Evolutionary conservation across 2,113 vertebrate species (phyloP), one percentile per base, ranked within the genome.

Genomic region (Catagonus wagneri): DNA sequence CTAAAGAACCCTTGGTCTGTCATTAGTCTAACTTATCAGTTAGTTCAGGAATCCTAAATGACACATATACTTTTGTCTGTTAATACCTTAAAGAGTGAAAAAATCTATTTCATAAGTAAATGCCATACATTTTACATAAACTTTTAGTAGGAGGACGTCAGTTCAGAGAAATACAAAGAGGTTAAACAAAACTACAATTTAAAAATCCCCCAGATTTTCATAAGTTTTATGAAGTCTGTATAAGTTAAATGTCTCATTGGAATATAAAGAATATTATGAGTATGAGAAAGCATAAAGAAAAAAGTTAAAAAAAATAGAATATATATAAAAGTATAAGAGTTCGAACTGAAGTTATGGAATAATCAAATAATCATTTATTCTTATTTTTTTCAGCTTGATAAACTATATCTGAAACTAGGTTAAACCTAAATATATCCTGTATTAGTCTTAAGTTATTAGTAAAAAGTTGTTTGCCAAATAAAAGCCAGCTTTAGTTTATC

Each of bases 391-490:
- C 27, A 80, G 22, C 5, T 85, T 6, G 58, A 11, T 69, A 69
- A 83, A 88, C 65, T 69, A 1, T 74, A 36, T 36, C 50, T 10
- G 92, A 83, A 69, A 88, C 50, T 58, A 15, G n/a, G n/a, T n/a
- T n/a, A n/a, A n/a, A n/a, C n/a, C n/a, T n/a, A n/a, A n/a, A n/a
- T n/a, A n/a, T 58, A 29, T 50, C 27, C 17, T 79, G 54, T 27
- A 12, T 83, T 96, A 74, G n/a, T 95, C 25, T 93, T 93, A 20
- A 74, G 8, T 71, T 78, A 88, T 85, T 93, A 85, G 65, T 89
- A 91, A 93, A 80, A 80, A 80, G 19, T 81, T 36, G 3, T 79
- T 90, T 83, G 69, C 27, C 44, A 80, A 60, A 39, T 96, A 68
- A 95, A 91, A 93, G 23, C 16, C 92, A 44, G 27, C 39, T 89